Conservation (phyloP, 2,888 invertebrate species). For the Caenorhabditis imperialis region DNA sequence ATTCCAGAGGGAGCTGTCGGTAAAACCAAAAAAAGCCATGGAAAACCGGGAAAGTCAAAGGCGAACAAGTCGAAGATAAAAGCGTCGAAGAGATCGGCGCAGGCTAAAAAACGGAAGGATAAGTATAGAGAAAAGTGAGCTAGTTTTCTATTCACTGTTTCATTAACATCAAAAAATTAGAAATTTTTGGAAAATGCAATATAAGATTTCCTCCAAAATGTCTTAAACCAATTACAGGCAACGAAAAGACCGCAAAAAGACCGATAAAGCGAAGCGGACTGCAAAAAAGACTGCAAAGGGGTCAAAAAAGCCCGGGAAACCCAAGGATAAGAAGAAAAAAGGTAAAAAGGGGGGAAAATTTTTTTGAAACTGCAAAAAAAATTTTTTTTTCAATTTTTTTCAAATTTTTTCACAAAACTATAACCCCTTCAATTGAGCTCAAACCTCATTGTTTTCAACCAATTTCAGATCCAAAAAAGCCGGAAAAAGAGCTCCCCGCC, state of each 20-base stretch:
- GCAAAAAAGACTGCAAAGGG: conserved; percentile 22
- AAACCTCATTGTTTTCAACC: no score
- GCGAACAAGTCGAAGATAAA: conserved; percentile 20
- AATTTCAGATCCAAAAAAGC: no score
- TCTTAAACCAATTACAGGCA: conserved; percentile 16
- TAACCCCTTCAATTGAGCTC: no score
- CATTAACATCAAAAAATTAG: neutral
- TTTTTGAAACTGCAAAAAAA: no score
- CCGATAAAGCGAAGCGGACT: conserved; percentile 23
- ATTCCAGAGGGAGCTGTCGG: conserved; percentile 18
- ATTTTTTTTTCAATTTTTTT: no score
- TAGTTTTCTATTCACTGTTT: neutral
- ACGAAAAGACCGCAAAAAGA: conserved; percentile 31
- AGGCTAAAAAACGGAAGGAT: conserved; percentile 23
- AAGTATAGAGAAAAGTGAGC: conserved; percentile 25
- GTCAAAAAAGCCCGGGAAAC: conserved; percentile 20
- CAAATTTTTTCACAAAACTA: no score
- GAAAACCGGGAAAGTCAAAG: conserved; percentile 7
- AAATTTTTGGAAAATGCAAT: neutral
- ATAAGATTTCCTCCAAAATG: neutral
- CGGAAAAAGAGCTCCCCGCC: no score
- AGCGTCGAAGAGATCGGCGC: conserved; percentile 24
- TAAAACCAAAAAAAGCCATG: conserved; percentile 14
- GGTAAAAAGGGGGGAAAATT: neutral
- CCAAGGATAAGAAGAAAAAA: conserved; percentile 25